Evolutionary conservation across 2,113 vertebrate species (phyloP).

Genomic region (Psophia crepitans): DNA sequence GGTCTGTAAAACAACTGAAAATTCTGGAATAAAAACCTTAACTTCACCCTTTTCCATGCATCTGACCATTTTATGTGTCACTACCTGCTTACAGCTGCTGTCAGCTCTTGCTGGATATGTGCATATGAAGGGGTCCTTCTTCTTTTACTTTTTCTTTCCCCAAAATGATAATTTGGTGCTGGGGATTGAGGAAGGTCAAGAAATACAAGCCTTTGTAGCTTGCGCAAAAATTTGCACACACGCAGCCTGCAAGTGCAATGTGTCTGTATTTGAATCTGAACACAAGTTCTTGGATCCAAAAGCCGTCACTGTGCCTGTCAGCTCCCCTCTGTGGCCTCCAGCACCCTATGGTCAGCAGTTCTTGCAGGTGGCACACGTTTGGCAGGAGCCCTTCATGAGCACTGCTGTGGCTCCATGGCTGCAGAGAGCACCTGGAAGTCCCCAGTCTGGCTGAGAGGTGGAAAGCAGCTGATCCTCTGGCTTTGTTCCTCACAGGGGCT

Average conservation of each 20-base stretch:
- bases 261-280: background rate
- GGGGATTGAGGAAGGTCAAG: background rate
- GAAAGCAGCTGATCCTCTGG: background rate
- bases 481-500: background rate
- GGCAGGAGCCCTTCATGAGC: background rate
- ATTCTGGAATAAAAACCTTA: background rate
- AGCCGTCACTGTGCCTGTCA: background rate
- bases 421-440: background rate
- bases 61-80: background rate
- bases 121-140: background rate
- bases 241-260: background rate
- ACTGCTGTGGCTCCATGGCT: background rate
- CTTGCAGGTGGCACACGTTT: accelerated
- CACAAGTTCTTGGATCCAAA: background rate
- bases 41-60: background rate
- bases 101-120: background rate
- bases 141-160: background rate
- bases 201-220: background rate
- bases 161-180: accelerated
- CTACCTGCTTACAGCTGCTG: background rate
- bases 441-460: background rate
- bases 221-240: accelerated
- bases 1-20: background rate
- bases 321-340: background rate
- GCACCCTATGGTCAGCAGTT: accelerated